phyloP scores from a whole-genome alignment of 2,888 invertebrate genomes.

The Caenorhabditis sp. region DNA sequence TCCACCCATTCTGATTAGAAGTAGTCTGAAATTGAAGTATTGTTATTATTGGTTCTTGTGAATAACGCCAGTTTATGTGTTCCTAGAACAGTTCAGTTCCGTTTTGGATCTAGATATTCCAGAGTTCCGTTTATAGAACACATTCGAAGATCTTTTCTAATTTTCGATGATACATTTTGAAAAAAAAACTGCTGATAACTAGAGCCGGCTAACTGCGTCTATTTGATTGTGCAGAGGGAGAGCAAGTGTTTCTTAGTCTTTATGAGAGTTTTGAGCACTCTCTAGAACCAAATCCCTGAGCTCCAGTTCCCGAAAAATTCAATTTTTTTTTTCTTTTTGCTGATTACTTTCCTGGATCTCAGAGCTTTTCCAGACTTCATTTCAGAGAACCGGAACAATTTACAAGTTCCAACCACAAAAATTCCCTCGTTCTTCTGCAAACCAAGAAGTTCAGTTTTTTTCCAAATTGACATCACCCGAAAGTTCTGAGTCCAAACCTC shows the following conservation, averaged over 20 bases:
- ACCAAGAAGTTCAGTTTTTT: background rate
- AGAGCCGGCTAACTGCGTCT: no score
- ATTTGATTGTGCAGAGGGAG: no score
- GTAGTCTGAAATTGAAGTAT: background rate
- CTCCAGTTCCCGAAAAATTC: no score
- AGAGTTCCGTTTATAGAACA: no score
- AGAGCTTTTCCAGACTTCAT: background rate
- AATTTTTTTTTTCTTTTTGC: background rate
- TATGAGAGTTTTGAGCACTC: no score
- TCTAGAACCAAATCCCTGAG: no score
- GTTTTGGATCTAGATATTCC: no score
- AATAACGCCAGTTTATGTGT: background rate
- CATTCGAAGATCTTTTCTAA: background rate
- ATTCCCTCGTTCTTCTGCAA: no score
- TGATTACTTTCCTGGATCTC: background rate
- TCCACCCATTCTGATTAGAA: background rate
- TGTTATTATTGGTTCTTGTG: constrained; percentile 9
- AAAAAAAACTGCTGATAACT: no score
- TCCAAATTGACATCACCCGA: background rate
- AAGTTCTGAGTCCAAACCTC: background rate
- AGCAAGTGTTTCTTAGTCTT: no score
- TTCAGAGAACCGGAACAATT: background rate
- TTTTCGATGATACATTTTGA: background rate
- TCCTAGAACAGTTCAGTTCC: background rate
- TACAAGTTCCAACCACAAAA: no score